Conservation (phyloP, 2,888 invertebrate genomes). For the Dolomedes plantarius region DNA sequence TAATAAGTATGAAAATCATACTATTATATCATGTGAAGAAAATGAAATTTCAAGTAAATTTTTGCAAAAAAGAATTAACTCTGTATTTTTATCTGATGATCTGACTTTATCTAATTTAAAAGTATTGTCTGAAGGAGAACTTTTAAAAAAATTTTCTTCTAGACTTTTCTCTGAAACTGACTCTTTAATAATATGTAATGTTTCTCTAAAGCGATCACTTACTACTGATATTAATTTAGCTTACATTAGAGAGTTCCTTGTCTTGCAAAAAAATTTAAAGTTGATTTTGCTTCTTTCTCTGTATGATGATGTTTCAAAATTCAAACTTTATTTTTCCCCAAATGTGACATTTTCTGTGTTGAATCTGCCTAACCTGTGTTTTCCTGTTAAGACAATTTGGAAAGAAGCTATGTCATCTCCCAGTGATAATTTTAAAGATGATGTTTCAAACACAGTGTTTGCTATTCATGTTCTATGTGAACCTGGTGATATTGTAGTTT, state of each 20-base stretch:
- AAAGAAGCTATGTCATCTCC: neutral
- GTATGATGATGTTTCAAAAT: neutral
- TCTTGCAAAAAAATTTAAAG: neutral
- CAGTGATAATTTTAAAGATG: neutral
- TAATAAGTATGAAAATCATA: neutral
- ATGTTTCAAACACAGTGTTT: neutral
- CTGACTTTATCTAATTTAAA: neutral
- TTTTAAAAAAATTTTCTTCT: neutral
- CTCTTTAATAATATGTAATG: neutral
- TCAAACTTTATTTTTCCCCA: neutral
- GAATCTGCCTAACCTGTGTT: neutral
- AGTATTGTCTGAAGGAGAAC: neutral
- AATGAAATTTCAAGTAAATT: neutral
- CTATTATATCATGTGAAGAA: slow-evolving; percentile 5
- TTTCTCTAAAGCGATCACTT: neutral
- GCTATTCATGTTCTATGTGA: neutral
- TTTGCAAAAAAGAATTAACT: neutral
- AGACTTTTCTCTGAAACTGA: neutral
- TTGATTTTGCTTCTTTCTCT: neutral
- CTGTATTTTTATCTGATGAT: neutral
- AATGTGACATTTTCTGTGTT: neutral
- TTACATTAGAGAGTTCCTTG: neutral
- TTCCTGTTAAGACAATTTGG: neutral
- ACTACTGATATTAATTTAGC: neutral
- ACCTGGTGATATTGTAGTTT: neutral